Conservation (phyloP, 2,113 vertebrate genomes). For the Chloebia gouldiae region DNA sequence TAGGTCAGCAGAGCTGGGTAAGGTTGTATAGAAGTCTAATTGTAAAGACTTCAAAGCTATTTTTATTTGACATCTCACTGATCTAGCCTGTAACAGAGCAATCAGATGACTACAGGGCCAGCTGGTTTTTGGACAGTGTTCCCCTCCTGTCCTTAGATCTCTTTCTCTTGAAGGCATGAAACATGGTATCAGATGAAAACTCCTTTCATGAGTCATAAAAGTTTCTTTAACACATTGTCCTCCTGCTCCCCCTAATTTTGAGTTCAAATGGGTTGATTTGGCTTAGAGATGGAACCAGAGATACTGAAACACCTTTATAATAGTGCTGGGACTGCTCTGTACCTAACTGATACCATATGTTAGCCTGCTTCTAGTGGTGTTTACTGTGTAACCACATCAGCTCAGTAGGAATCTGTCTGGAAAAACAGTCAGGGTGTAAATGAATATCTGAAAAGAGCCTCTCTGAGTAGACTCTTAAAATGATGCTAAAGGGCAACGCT, state of each 20-base stretch:
- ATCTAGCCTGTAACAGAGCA: not conserved
- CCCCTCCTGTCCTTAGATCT: not conserved
- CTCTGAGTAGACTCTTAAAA: not conserved
- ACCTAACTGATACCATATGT: slow-evolving; percentile 45
- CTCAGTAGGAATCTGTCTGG: slow-evolving; percentile 27
- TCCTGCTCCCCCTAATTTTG: not conserved
- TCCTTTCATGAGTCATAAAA: not conserved
- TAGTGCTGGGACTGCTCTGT: not conserved
- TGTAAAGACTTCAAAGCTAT: not conserved
- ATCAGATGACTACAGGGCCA: not conserved
- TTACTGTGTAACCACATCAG: not conserved
- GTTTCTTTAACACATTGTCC: not conserved
- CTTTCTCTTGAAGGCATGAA: not conserved
- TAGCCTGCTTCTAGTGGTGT: not conserved
- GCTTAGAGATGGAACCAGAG: not conserved
- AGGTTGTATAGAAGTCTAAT: not conserved
- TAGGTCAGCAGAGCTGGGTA: not conserved
- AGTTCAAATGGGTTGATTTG: not conserved
- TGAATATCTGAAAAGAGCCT: slow-evolving; percentile 7
- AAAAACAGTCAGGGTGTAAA: slow-evolving; percentile 34
- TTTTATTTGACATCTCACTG: not conserved
- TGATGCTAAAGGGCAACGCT: not conserved
- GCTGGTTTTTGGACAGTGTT: not conserved
- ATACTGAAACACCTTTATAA: not conserved
- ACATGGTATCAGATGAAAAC: not conserved